phyloP scores from a whole-genome alignment of 2,113 vertebrate genomes.

The Cyanoliseus patagonus region DNA sequence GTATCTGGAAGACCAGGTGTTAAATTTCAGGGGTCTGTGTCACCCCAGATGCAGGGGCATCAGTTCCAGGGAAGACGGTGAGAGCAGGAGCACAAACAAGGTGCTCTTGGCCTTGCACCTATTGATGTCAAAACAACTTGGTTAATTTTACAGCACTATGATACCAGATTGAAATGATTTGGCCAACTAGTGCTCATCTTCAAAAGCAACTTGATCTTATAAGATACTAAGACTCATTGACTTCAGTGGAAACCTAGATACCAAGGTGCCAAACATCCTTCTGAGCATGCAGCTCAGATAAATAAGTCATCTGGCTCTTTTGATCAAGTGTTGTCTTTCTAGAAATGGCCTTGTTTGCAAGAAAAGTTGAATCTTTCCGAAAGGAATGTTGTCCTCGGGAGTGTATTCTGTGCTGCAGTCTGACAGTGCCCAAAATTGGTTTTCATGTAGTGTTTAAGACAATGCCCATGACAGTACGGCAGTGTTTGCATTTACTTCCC shows the following conservation, averaged over 20 bases:
- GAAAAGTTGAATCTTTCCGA: background rate
- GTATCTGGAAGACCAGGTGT: background rate
- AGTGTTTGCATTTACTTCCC: background rate
- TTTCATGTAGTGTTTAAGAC: background rate
- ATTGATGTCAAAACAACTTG: background rate
- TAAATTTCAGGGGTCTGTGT: background rate
- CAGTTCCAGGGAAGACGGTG: background rate
- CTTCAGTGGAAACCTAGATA: background rate
- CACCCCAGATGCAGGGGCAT: background rate
- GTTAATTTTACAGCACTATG: background rate
- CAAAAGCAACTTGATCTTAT: background rate
- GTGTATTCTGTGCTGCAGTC: background rate
- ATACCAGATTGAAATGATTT: background rate
- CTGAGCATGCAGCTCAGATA: background rate
- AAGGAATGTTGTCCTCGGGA: background rate
- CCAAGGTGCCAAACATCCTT: background rate
- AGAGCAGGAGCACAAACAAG: background rate
- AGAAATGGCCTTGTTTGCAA: background rate
- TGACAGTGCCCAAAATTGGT: background rate
- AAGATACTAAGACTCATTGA: background rate
- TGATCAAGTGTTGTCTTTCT: background rate
- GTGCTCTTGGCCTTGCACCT: background rate
- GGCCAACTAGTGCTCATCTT: background rate
- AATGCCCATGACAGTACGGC: background rate
- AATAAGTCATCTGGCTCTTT: background rate